phyloP scores from a whole-genome alignment of 2,113 vertebrate species.

The Tetrax tetrax region DNA sequence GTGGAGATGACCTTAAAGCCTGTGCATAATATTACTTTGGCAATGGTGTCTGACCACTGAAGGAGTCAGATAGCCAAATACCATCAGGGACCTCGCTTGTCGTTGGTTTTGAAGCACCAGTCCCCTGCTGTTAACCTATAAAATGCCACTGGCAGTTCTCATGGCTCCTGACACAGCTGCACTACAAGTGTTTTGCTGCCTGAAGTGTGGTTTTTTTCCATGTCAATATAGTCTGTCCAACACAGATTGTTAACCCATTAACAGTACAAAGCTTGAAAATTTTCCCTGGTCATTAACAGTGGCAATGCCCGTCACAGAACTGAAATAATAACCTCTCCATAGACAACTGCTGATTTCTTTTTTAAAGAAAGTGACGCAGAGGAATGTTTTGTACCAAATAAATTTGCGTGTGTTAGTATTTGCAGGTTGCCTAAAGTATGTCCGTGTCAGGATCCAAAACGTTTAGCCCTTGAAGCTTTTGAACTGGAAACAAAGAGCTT shows the following conservation, averaged over 20 bases:
- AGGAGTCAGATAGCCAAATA: background rate
- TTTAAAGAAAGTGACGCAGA: conserved; percentile 58
- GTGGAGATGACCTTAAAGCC: background rate
- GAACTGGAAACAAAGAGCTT: conserved; percentile 77
- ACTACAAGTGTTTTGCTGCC: background rate
- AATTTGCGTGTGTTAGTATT: conserved; percentile 72
- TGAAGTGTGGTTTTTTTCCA: background rate
- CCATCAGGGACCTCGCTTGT: background rate
- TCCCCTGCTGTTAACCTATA: background rate
- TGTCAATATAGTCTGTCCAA: background rate
- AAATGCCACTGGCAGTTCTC: background rate
- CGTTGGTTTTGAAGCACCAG: background rate
- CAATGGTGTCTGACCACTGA: background rate
- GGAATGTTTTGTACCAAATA: conserved; percentile 73
- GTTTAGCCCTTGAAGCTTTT: conserved; percentile 73
- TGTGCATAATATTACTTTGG: background rate
- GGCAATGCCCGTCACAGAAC: background rate
- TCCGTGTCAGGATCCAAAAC: conserved; percentile 63
- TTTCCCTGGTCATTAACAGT: background rate
- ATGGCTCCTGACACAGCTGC: background rate
- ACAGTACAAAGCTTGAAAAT: background rate
- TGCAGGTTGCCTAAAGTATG: conserved; percentile 74
- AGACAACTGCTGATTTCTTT: conserved; percentile 41
- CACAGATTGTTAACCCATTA: background rate
- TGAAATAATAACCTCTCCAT: conserved; percentile 60